These are phyloP conservation scores for Apodemia duryi DNA, from an alignment of 2,888 invertebrate species.

Conservation along the genomic window DNA sequence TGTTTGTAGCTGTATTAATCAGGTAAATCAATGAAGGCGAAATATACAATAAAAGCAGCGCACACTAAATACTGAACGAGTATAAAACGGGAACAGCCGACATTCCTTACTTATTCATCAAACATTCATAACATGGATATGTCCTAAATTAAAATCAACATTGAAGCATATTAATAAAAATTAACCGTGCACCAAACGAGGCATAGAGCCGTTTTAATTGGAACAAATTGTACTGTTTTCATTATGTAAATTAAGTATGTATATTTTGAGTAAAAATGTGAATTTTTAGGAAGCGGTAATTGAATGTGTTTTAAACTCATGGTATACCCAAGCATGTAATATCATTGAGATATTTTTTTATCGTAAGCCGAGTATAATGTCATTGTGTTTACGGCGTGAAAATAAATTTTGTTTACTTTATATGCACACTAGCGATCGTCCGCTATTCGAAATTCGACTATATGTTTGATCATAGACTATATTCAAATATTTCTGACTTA, in stretches of 20 bases:
- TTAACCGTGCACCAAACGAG: background rate
- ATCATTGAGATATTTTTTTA: too few relatives aligned
- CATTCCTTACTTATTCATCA: background rate
- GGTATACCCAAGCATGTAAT: too few relatives aligned
- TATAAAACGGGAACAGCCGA: background rate
- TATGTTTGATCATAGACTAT: too few relatives aligned
- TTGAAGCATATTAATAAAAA: conserved; percentile 38
- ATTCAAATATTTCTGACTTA: too few relatives aligned
- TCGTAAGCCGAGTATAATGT: too few relatives aligned
- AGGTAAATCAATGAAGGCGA: background rate
- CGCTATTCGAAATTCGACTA: too few relatives aligned
- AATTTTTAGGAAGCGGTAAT: too few relatives aligned
- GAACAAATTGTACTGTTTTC: background rate
- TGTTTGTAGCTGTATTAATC: background rate
- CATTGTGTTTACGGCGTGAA: too few relatives aligned
- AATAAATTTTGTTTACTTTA: too few relatives aligned
- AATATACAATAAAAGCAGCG: background rate
- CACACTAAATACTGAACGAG: background rate
- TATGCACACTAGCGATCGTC: too few relatives aligned
- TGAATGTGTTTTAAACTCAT: too few relatives aligned
- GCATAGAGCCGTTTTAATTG: background rate
- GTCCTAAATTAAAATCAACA: conserved; percentile 24
- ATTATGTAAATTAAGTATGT: background rate
- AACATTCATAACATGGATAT: background rate
- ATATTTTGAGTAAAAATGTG: background rate